phyloP scores from a whole-genome alignment of 1,140 invertebrate genomes.

The Pollicipes pollicipes region DNA sequence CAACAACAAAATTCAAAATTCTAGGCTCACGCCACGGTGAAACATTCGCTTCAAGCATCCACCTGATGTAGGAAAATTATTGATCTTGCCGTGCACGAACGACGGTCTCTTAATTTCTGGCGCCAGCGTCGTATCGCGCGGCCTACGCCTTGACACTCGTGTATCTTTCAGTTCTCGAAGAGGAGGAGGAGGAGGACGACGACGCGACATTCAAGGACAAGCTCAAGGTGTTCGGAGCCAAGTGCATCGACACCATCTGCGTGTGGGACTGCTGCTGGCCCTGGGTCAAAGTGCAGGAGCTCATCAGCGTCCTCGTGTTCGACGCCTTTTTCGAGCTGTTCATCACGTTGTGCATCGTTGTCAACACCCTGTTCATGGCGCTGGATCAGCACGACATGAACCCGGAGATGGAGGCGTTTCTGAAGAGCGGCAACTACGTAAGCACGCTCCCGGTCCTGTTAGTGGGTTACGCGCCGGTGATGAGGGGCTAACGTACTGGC shows the following conservation, averaged over 20 bases:
- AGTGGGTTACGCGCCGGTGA: no score
- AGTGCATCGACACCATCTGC: constrained; percentile 78
- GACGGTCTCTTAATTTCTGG: no score
- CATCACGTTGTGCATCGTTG: constrained; percentile 93
- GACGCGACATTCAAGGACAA: constrained; percentile 61
- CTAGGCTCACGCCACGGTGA: no score
- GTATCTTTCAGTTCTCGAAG: constrained; percentile 28
- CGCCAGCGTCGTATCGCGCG: no score
- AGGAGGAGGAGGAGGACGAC: constrained; percentile 73
- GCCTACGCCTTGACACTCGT: no score
- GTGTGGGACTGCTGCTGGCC: constrained; percentile 90
- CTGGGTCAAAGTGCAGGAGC: constrained; percentile 78
- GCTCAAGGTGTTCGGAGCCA: constrained; percentile 39
- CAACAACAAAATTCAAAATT: no score
- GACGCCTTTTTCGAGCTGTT: constrained; percentile 96
- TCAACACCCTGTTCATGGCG: constrained; percentile 96
- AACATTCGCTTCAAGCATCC: no score
- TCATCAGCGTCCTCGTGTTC: constrained; percentile 78
- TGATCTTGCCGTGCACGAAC: no score
- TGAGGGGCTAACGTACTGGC: no score
- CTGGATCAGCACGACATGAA: constrained; percentile 86
- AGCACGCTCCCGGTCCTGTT: constrained; percentile 35
- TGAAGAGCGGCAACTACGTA: constrained; percentile 61
- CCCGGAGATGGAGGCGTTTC: constrained; percentile 23
- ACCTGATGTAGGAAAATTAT: no score